Percentiles rank a stretch among this genome's conserved stretches.
These are phyloP conservation scores for Phlogophora meticulosa DNA, from an alignment of 2,888 invertebrate species.

Conservation along the genomic window DNA sequence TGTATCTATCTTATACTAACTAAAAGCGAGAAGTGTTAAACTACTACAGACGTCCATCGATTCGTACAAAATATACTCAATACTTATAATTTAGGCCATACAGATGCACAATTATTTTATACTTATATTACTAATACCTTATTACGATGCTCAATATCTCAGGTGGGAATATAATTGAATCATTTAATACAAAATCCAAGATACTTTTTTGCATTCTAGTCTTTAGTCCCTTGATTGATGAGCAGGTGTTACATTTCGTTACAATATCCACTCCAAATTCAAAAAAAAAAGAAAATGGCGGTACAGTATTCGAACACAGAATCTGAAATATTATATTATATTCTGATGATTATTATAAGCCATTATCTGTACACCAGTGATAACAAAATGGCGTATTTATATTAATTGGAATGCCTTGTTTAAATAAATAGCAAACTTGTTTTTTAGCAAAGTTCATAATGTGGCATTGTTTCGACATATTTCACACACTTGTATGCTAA, in stretches of 20 bases:
- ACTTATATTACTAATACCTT: constrained; percentile 55
- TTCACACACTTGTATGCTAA: constrained; percentile 38
- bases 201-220: constrained; percentile 28
- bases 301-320: constrained; percentile 3
- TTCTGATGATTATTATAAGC: constrained; percentile 13
- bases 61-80: constrained; percentile 63
- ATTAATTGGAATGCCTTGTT: constrained; percentile 70
- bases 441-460: constrained; percentile 43
- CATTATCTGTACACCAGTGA: constrained; percentile 41
- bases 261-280: constrained; percentile 16
- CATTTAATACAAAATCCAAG: constrained; percentile 28
- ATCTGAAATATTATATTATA: background rate
- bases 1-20: constrained; percentile 46
- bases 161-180: constrained; percentile 69
- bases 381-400: constrained; percentile 52
- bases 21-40: constrained; percentile 49
- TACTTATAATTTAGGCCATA: constrained; percentile 66
- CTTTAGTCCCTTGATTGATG: constrained; percentile 33
- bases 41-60: constrained; percentile 59
- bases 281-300: background rate
- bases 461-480: constrained; percentile 63
- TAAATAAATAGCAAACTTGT: constrained; percentile 49
- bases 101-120: constrained; percentile 46
- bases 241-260: constrained; percentile 35
- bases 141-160: constrained; percentile 55